Evolutionary conservation across 2,888 invertebrate genomes (phyloP).

Genomic region (Mantis religiosa): DNA sequence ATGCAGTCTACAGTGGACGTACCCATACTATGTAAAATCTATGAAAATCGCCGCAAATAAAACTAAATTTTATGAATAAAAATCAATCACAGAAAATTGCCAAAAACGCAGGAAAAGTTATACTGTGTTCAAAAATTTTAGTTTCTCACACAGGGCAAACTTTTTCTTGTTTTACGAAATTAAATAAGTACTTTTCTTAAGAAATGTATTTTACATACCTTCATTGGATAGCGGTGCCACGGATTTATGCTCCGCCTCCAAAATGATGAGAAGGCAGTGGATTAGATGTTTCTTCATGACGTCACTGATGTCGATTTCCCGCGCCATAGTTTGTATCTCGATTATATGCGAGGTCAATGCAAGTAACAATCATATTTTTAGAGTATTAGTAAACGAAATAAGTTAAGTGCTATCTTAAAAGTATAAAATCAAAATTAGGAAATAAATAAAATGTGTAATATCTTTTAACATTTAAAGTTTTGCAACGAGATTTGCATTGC

Average conservation of each 20-base stretch:
- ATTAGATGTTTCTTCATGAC: neutral
- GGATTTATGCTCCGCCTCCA: slow-evolving; percentile 11
- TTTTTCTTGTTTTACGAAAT: neutral
- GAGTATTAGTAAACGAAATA: neutral
- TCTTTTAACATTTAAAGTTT: neutral
- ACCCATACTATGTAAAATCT: slow-evolving; percentile 1
- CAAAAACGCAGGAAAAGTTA: neutral
- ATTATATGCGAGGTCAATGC: neutral
- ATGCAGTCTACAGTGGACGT: neutral
- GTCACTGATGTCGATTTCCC: neutral
- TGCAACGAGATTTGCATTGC: neutral
- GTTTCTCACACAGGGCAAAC: neutral
- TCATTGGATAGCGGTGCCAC: slow-evolving; percentile 20
- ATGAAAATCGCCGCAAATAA: slow-evolving; percentile 3
- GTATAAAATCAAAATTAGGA: neutral
- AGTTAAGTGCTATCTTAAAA: neutral
- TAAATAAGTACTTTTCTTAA: neutral
- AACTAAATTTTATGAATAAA: slow-evolving; percentile 14
- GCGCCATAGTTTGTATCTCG: neutral
- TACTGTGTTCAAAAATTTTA: neutral
- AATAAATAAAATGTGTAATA: neutral
- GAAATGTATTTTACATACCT: slow-evolving; percentile 11
- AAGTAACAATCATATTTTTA: neutral
- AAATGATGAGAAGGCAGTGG: slow-evolving; percentile 19
- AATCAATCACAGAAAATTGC: neutral